Evolutionary conservation across 1,140 invertebrate genomes (phyloP), one percentile per base, ranked within the genome.

Genomic region (Hesperophylax magnus): DNA sequence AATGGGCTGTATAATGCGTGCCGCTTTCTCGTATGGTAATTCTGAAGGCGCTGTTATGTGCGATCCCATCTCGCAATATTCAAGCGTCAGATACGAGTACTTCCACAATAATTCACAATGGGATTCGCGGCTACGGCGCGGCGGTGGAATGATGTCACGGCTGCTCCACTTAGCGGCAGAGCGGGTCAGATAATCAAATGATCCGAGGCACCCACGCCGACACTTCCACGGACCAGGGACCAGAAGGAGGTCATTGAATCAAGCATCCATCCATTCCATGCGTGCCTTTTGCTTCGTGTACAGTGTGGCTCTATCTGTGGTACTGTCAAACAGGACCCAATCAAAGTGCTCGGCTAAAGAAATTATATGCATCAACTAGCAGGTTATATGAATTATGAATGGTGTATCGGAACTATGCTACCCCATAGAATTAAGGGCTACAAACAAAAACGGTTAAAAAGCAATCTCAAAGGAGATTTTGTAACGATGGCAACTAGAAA

Each of bases 171-270:
- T 67, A 78, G 52, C 60, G 60, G 60, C 31, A 61, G 47, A 78
- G 60, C 77, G 56, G 77, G 77, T 67, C 77, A 78, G 63, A 78
- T 78, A 65, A 67, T 78, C 24, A 67, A 78, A 78, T 67, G 31
- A 76, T 76, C 56, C 53, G 47, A 74, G 20, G 53, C 71, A 56
- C 71, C 71, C 71, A 74, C 72, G 56, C 72, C 53, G 15, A 18
- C 72, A 56, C 3, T n/a, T 60, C 52, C 52, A 60, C 74, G 39
- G 39, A 47, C 39, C 39, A 11, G 39, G 39, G 39, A 47, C 39
- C 34, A 47, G 39, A 77, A 75, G 63, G 63, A 77, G 53, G 74
- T 71, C 52, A 77, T 58, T 65, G 75, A 56, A 81, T 76, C 72
- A 34, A 20, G 31, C 9, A 8, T 58, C 53, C 54, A 61, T 14